Conservation (phyloP, 92 coral and sea anemone genomes). For the Parazoanthus swiftii region DNA sequence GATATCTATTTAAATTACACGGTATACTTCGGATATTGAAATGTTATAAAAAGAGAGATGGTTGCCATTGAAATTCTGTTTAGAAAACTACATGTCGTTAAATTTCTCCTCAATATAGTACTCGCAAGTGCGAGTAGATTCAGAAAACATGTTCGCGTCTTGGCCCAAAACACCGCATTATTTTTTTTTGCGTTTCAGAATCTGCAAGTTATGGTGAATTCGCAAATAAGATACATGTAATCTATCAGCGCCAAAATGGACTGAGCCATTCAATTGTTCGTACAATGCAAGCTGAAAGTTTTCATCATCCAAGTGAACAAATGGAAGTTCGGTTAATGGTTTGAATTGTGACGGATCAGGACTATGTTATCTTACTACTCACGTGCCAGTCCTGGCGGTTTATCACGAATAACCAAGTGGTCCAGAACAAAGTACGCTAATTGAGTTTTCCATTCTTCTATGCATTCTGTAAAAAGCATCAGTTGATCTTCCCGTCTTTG, state of each 20-base stretch:
- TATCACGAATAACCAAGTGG: conserved; percentile 32
- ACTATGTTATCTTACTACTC: too few species aligned
- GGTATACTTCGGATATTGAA: neutral
- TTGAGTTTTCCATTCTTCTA: conserved; percentile 38
- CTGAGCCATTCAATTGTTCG: neutral
- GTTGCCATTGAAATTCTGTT: neutral
- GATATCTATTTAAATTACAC: neutral
- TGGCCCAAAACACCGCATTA: neutral
- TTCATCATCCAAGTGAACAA: conserved; percentile 17
- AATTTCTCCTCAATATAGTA: neutral
- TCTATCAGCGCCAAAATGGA: neutral
- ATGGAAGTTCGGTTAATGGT: neutral
- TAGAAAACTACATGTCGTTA: neutral
- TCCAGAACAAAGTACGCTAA: conserved; percentile 36
- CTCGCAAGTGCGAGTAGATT: neutral
- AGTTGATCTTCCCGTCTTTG: conserved; percentile 37
- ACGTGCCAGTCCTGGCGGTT: neutral
- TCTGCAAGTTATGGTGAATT: too few species aligned
- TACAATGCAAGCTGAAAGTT: neutral
- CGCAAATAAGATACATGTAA: too few species aligned
- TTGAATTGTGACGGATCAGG: neutral
- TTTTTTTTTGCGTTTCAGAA: too few species aligned
- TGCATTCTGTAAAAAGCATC: conserved; percentile 44
- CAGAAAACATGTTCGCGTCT: neutral
- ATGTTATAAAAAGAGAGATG: neutral